Evolutionary conservation across 2,797 vertebrate genomes (phyloP).

Genomic region (Typhlichthys subterraneus): DNA sequence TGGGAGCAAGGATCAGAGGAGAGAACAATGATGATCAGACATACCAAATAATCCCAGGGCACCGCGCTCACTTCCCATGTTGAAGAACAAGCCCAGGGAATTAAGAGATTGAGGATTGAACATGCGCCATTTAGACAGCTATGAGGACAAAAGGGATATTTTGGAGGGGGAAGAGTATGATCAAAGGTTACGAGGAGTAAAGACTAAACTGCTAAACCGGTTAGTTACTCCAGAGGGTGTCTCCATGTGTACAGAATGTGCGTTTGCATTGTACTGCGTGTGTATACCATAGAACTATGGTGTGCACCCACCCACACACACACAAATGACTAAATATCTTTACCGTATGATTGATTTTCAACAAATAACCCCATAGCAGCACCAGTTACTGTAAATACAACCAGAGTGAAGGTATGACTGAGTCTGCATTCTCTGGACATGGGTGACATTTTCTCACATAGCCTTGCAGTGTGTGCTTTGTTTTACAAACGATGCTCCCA

Average conservation of each 20-base stretch:
- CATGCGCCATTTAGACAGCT: background rate
- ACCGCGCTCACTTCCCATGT: constrained; percentile 62
- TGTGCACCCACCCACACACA: background rate
- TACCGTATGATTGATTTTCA: no score
- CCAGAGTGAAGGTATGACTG: no score
- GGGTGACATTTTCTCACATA: constrained; percentile 58
- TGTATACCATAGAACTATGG: no score
- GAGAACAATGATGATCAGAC: constrained; percentile 61
- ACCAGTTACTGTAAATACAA: no score
- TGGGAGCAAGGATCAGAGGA: constrained; percentile 70
- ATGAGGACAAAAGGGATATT: constrained; percentile 8
- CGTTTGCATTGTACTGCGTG: background rate
- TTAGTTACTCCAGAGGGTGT: background rate
- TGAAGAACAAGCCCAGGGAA: constrained; percentile 40
- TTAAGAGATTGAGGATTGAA: background rate
- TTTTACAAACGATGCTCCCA: constrained; percentile 37
- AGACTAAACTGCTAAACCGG: background rate
- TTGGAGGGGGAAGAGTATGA: constrained; percentile 29
- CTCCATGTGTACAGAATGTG: constrained; percentile 1
- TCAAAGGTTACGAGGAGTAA: constrained; percentile 12
- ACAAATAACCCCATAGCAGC: no score
- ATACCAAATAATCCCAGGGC: constrained; percentile 64
- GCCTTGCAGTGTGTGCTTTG: constrained; percentile 48
- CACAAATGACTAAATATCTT: background rate
- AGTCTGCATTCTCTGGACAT: constrained; percentile 22